Base-by-base conservation (phyloP, 2,888 invertebrate genomes). In the Trissolcus japonicus region DNA sequence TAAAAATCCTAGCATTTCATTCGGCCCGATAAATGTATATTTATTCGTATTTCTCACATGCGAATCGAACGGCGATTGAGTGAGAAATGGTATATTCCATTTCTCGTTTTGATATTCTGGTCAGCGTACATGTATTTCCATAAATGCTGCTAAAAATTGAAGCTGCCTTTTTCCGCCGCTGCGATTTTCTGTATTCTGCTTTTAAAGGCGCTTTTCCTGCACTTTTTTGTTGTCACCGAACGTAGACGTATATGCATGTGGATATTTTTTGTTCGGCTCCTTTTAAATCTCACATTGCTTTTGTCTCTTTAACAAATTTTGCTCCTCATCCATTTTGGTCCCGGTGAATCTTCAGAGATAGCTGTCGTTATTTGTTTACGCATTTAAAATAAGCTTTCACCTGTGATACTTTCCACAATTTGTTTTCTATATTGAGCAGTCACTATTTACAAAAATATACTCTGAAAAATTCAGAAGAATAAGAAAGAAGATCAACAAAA, bases 301-400 rank as follows among this genome's bases (percentile, higher is more conserved):
- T 72, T 65, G 67, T 69, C 76, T 79, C 61, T 78, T 73, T 72
- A 80, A 68, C 41, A 48, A 68, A 65, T 76, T 77, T 65, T 72
- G 69, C 67, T 67, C 65, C 53, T 76, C 76, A 75, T 79, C 71
- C 73, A 78, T 78, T 79, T 77, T 80, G 56, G 65, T 76, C 74
- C 75, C 67, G 76, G 65, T 61, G 55, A 56, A 48, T 51, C 80
- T 80, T 78, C 80, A 84, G 82, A 83, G 80, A n/a, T n/a, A 83
- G 84, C 82, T 84, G 80, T 56, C 74, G 81, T 84, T 83, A 86
- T 85, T 86, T 83, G 82, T 82, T 86, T 84, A 86, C 81, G 82
- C 82, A 83, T 83, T 83, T 79, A 82, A 83, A 83, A 83, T 83
- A 80, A 80, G 81, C 77, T 60, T 59, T 71, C 71, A 46, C 71